Percentiles rank a stretch among this genome's conserved stretches.
phyloP scores from a whole-genome alignment of 1,140 invertebrate genomes.

The Apolygus lucorum region DNA sequence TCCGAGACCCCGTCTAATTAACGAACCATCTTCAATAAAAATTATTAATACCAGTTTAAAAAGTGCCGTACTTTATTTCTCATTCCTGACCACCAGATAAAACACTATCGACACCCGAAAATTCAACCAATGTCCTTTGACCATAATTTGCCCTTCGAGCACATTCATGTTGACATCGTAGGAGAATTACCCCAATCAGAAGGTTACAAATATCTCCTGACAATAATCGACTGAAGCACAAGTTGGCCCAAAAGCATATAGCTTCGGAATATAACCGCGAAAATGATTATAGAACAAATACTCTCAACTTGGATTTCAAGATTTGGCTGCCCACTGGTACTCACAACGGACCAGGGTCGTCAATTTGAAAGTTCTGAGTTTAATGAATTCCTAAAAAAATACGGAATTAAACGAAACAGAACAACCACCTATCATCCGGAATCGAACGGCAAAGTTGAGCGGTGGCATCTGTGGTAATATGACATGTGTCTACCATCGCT shows the following conservation, averaged over 20 bases:
- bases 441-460: constrained; percentile 38
- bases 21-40: too few relatives aligned
- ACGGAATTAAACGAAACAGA: constrained; percentile 19
- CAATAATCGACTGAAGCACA: neutral
- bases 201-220: too few relatives aligned
- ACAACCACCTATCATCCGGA: constrained; percentile 38
- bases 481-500: too few relatives aligned
- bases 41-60: too few relatives aligned
- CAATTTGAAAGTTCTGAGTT: constrained; percentile 30
- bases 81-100: too few relatives aligned
- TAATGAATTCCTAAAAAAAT: constrained; percentile 1
- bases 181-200: too few relatives aligned
- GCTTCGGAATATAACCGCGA: neutral
- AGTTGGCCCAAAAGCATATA: neutral
- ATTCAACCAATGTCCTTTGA: neutral
- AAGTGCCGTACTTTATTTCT: too few relatives aligned
- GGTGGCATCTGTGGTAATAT: too few relatives aligned
- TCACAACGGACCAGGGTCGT: constrained; percentile 32
- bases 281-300: neutral
- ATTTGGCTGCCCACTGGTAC: constrained; percentile 32
- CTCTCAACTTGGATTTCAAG: constrained; percentile 30
- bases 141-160: too few relatives aligned
- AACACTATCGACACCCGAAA: neutral
- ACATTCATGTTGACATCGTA: too few relatives aligned
- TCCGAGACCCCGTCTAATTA: too few relatives aligned